These are phyloP conservation scores for Hirundo rustica DNA, from an alignment of 2,797 vertebrate genomes.

Conservation along the genomic window DNA sequence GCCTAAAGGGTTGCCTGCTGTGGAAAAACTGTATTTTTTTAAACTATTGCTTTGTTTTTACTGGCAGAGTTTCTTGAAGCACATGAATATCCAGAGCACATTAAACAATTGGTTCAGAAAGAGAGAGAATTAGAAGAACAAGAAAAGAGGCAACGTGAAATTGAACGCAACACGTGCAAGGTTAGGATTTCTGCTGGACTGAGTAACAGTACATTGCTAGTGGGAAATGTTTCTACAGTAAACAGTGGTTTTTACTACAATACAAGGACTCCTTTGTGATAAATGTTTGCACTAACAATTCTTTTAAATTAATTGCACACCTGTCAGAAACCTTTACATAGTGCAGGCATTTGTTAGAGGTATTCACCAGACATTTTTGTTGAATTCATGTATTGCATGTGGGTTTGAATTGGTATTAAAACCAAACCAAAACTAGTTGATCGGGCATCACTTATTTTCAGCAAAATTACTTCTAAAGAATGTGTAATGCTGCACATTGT, in stretches of 20 bases:
- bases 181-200: conserved; percentile 70
- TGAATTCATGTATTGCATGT: neutral
- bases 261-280: neutral
- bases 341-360: neutral
- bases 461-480: neutral
- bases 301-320: neutral
- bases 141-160: conserved; percentile 96
- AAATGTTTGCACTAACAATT: neutral
- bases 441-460: neutral
- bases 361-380: neutral
- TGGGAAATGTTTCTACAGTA: neutral
- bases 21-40: neutral
- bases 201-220: neutral
- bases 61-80: conserved; percentile 88
- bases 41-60: neutral
- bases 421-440: neutral
- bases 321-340: neutral
- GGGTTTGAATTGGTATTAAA: neutral
- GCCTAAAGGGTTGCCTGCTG: neutral
- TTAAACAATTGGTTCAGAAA: conserved; percentile 90
- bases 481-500: neutral
- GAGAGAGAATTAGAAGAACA: conserved; percentile 97
- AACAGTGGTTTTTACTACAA: neutral
- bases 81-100: conserved; percentile 93
- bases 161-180: conserved; percentile 99